These are phyloP conservation scores for Mactra quadrangularis DNA, from an alignment of 1,140 invertebrate species.

Conservation along the genomic window DNA sequence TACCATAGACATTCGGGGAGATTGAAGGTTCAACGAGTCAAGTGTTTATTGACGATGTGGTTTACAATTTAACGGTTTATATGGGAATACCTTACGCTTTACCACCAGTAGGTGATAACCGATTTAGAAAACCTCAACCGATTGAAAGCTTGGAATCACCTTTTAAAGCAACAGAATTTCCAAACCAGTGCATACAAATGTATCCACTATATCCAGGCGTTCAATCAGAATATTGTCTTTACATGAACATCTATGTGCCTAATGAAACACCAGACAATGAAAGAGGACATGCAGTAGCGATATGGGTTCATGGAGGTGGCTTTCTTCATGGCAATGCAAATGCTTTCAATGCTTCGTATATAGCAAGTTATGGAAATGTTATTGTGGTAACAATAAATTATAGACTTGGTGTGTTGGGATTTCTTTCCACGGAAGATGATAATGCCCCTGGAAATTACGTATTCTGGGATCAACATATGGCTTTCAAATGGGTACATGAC, in stretches of 20 bases:
- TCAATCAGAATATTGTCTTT: conserved; percentile 94
- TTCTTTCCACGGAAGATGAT: conserved; percentile 86
- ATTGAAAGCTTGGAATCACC: conserved; percentile 88
- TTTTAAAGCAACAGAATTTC: conserved; percentile 87
- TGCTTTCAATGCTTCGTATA: conserved; percentile 93
- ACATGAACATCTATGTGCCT: conserved; percentile 93
- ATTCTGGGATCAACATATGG: conserved; percentile 87
- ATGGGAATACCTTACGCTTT: conserved; percentile 96
- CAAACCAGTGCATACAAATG: conserved; percentile 95
- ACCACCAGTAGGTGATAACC: conserved; percentile 92
- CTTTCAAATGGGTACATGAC: conserved; percentile 89
- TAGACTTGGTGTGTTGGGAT: conserved; percentile 89
- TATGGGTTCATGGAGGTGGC: conserved; percentile 98
- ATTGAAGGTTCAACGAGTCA: no score
- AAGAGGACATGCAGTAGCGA: conserved; percentile 91
- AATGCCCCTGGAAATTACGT: conserved; percentile 73
- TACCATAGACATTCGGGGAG: no score
- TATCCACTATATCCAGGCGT: conserved; percentile 87
- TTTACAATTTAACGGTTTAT: no score
- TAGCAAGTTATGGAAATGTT: conserved; percentile 90
- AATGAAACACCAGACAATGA: conserved; percentile 80
- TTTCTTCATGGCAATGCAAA: conserved; percentile 95
- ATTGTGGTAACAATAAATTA: conserved; percentile 91
- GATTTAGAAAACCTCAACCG: conserved; percentile 94
- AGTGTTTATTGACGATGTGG: no score